Base-by-base conservation (phyloP, 2,888 invertebrate species). In the Elaeidobius kamerunicus region DNA sequence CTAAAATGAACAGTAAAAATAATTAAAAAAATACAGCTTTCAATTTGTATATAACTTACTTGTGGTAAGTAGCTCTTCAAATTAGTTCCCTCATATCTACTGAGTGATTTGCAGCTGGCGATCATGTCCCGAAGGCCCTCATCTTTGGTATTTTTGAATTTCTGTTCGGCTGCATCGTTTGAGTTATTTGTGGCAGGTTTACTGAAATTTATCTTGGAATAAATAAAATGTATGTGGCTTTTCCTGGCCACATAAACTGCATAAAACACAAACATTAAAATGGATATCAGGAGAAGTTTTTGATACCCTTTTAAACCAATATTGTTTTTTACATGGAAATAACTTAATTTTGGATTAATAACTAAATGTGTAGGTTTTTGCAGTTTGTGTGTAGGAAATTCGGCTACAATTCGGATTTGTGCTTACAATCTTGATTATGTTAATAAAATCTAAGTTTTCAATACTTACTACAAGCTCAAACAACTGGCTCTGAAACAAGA, bases 41-140 rank as follows among this genome's bases (percentile, higher is more conserved):
- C 14, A 17, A 47, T 55, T 62, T 63, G 5, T 30, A 35, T 3
- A 6, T 12, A 12, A 27, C 36, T 54, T 65, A 75, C 75, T 66
- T 76, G 76, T 43, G 76, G 76, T 43, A 72, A 59, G 34, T 75
- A 63, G 52, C 69, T 72, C 63, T 70, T 73, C 23, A 72, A 65
- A 27, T 58, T 63, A 45, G 59, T 68, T 46, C 67, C 66, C 54
- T 75, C 73, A 57, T 73, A 74, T 39, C 64, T 59, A 51, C 71
- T 73, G 11, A 74, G 61, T 2, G 74, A 74, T 46, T 65, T 63
- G 54, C 69, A 69, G 56, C 73, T 74, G 20, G 66, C 69, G 44
- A 74, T 69, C 23, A 73, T 67, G 56, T 72, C 71, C 32, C 65
- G 66, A 48, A 71, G 67, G 36, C 70, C 68, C 52, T 70, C 69